A percentile compares a stretch with the other conserved stretches of the same genome.
These are phyloP conservation scores for Hemibagrus wyckioides DNA, from an alignment of 2,113 vertebrate species.

Conservation along the genomic window DNA sequence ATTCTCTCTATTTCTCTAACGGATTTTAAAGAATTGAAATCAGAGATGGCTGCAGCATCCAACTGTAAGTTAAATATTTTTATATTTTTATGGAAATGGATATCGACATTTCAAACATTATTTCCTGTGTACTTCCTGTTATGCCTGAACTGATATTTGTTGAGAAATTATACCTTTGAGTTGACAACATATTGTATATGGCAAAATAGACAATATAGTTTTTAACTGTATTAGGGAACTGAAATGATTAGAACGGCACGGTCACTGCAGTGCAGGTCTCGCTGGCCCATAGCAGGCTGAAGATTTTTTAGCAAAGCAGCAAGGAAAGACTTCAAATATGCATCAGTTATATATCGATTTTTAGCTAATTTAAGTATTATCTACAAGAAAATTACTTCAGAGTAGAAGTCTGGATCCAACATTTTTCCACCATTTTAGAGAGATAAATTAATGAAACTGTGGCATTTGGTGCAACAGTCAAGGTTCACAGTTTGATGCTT, in stretches of 20 bases:
- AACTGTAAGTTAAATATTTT: slow-evolving; percentile 7
- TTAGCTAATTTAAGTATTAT: background rate
- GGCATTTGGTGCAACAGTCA: background rate
- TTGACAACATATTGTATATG: background rate
- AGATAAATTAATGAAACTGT: background rate
- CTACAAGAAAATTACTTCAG: background rate
- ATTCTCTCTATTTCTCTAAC: background rate
- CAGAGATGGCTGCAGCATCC: background rate
- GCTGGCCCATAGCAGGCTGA: background rate
- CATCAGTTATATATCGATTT: background rate
- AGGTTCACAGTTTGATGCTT: background rate
- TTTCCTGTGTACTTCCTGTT: slow-evolving; percentile 1
- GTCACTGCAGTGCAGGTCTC: background rate
- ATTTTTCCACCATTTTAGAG: background rate
- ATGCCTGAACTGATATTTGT: background rate
- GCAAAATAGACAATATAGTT: background rate
- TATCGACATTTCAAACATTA: background rate
- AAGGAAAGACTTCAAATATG: background rate
- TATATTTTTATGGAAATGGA: background rate
- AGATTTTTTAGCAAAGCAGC: background rate
- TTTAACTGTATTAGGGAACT: background rate
- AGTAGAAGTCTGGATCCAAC: background rate
- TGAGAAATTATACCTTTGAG: background rate
- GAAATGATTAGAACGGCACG: background rate
- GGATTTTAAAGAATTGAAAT: background rate